A percentile compares a stretch with the other conserved stretches of the same genome.
These are phyloP conservation scores for Ictalurus furcatus DNA, from an alignment of 2,113 vertebrate genomes.

Conservation along the genomic window DNA sequence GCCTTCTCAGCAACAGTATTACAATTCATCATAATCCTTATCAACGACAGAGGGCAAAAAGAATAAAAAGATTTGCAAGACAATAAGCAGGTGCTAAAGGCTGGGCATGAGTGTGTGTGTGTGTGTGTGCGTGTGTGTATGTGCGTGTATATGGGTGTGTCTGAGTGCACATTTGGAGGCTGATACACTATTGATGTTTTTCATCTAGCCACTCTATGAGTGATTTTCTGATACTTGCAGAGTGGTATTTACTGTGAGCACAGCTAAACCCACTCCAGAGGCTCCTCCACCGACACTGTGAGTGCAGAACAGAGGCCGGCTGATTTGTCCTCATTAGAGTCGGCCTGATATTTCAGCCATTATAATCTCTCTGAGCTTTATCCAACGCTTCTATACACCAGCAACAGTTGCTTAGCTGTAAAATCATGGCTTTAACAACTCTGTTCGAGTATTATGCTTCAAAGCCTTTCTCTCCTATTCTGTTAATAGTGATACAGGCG, in stretches of 20 bases:
- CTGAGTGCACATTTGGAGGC: neutral
- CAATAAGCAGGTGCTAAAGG: conserved; percentile 13
- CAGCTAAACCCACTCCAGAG: conserved; percentile 29
- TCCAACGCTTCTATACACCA: conserved; percentile 11
- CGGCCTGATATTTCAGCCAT: conserved; percentile 31
- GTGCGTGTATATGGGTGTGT: conserved; percentile 29
- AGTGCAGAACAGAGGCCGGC: conserved; percentile 23
- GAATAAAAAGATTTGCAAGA: neutral
- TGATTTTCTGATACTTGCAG: conserved; percentile 37
- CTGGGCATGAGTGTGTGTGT: neutral
- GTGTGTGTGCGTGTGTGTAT: conserved; percentile 16
- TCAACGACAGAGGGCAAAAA: conserved; percentile 40
- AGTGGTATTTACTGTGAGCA: conserved; percentile 14
- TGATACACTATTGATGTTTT: conserved; percentile 4
- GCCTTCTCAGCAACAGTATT: conserved; percentile 11
- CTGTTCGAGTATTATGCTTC: conserved; percentile 34
- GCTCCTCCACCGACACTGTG: conserved; percentile 8
- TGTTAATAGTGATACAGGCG: conserved; percentile 37
- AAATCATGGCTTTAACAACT: conserved; percentile 42
- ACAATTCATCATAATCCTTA: neutral
- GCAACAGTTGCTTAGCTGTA: conserved; percentile 24
- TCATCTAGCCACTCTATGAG: conserved; percentile 43
- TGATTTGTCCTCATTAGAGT: conserved; percentile 45
- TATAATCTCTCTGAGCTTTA: conserved; percentile 37
- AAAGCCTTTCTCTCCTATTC: conserved; percentile 30